phyloP scores from a whole-genome alignment of 1,140 invertebrate genomes.

The Bursaphelenchus mucronatus region DNA sequence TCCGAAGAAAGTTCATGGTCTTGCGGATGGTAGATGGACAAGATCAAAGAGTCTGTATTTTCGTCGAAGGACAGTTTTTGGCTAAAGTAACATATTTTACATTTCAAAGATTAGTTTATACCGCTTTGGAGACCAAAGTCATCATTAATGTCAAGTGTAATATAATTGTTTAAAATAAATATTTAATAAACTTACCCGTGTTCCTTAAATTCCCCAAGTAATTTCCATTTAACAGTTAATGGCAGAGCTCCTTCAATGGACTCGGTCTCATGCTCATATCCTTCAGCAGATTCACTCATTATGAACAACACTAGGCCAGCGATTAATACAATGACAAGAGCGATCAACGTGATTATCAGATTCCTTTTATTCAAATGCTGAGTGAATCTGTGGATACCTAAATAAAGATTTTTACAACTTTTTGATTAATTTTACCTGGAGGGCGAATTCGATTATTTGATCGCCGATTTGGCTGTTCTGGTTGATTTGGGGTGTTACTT shows the following conservation, averaged over 20 bases:
- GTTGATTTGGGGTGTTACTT: not conserved
- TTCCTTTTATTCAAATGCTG: conserved; percentile 22
- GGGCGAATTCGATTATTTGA: conserved; percentile 9
- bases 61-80: conserved; percentile 24
- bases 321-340: conserved; percentile 15
- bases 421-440: conserved; percentile 2
- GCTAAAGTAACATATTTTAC: conserved; percentile 1
- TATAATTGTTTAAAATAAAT: conserved; percentile 1
- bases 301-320: not conserved
- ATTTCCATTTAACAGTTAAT: conserved; percentile 9
- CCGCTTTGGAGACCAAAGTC: too few species aligned
- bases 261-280: not conserved
- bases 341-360: conserved; percentile 14
- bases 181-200: conserved; percentile 4
- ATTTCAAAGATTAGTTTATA: too few species aligned
- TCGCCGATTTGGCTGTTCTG: not conserved
- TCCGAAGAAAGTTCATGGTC: conserved; percentile 16
- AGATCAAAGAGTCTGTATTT: conserved; percentile 19
- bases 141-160: too few species aligned
- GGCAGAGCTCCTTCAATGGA: not conserved
- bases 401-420: not conserved
- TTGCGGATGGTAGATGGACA: conserved; percentile 29
- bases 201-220: conserved; percentile 16
- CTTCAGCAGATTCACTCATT: conserved; percentile 17
- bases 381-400: conserved; percentile 18